Evolutionary conservation across 1,140 invertebrate species (phyloP).

Genomic region (Dendroctonus valens): DNA sequence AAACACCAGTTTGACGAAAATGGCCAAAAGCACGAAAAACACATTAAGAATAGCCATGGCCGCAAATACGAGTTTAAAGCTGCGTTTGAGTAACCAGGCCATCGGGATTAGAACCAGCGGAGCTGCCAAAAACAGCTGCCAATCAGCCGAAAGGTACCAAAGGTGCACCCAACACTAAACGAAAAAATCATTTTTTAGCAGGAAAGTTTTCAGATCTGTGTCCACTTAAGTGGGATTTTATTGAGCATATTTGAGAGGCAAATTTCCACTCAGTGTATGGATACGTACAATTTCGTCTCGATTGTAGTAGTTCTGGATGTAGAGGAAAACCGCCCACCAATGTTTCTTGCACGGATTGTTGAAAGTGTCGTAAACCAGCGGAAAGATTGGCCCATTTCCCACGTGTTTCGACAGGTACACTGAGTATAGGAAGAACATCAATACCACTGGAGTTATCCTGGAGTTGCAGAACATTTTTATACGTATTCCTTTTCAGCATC

Average conservation of each 20-base stretch:
- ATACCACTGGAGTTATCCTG: slow-evolving; percentile 40
- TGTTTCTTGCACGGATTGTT: slow-evolving; percentile 32
- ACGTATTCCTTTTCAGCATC: not conserved
- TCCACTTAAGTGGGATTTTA: not conserved
- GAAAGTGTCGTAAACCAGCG: slow-evolving; percentile 7
- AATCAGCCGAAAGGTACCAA: slow-evolving; percentile 66
- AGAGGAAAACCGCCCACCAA: slow-evolving; percentile 43
- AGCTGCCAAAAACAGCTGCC: slow-evolving; percentile 67
- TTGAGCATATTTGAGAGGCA: not conserved
- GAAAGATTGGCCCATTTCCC: slow-evolving; percentile 36
- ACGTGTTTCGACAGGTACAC: slow-evolving; percentile 36
- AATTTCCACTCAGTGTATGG: not conserved
- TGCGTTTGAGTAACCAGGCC: slow-evolving; percentile 25
- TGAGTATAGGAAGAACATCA: slow-evolving; percentile 35
- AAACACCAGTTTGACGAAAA: slow-evolving; percentile 32
- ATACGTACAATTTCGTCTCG: slow-evolving; percentile 44
- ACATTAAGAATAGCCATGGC: slow-evolving; percentile 30
- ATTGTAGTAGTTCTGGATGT: slow-evolving; percentile 46
- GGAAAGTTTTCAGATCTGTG: not conserved
- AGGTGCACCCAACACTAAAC: slow-evolving; percentile 60
- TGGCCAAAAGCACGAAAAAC: slow-evolving; percentile 35
- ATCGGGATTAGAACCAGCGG: slow-evolving; percentile 54
- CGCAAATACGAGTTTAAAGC: slow-evolving; percentile 26
- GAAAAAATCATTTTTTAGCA: not conserved
- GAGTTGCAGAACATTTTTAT: slow-evolving; percentile 9